phyloP scores from a whole-genome alignment of 2,113 vertebrate genomes.

The Tympanuchus pallidicinctus region DNA sequence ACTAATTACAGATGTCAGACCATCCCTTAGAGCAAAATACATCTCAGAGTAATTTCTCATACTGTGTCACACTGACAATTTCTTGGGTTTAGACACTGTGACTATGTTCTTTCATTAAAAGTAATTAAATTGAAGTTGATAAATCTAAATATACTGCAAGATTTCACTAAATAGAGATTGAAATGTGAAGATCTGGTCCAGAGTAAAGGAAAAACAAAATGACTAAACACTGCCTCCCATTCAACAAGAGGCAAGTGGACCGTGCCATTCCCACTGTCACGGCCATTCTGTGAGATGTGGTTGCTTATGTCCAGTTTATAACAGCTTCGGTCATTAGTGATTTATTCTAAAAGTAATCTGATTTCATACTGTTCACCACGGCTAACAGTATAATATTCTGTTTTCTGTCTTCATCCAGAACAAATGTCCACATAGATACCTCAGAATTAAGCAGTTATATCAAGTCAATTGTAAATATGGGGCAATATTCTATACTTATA shows the following conservation, averaged over 20 bases:
- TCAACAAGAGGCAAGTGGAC: background rate
- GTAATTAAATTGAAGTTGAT: background rate
- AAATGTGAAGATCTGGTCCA: background rate
- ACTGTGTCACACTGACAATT: background rate
- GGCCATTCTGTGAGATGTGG: background rate
- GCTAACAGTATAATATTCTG: background rate
- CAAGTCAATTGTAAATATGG: background rate
- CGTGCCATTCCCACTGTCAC: background rate
- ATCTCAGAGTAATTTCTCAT: background rate
- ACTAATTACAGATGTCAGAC: background rate
- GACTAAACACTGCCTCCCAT: background rate
- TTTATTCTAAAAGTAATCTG: background rate
- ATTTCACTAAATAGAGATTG: background rate
- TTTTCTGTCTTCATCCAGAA: background rate
- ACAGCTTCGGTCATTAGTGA: background rate
- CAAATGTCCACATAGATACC: background rate
- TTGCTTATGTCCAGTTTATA: background rate
- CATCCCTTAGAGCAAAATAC: background rate
- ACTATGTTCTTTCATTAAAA: fast-evolving
- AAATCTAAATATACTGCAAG: background rate
- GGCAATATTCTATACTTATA: background rate
- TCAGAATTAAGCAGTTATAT: background rate
- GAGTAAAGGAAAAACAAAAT: background rate
- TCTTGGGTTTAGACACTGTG: background rate
- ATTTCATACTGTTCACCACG: background rate